Percentiles rank a stretch among this genome's conserved stretches.
Evolutionary conservation across 1,140 invertebrate genomes (phyloP).

Genomic region (Pseudachorutes palmiensis): DNA sequence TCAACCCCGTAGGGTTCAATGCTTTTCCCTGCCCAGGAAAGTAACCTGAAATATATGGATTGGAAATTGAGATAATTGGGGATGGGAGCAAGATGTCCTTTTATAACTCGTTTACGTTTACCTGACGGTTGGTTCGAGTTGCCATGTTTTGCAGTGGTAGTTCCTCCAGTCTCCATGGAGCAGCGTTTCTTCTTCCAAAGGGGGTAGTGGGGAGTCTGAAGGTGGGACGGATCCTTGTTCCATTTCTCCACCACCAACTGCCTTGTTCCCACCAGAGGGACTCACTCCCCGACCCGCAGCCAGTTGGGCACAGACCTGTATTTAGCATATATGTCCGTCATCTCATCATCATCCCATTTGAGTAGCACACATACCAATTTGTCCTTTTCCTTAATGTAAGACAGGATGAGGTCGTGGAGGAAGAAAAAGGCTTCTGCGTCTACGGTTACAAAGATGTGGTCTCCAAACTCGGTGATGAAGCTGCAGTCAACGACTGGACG

Average conservation of each 20-base stretch:
- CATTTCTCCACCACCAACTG: too few species aligned
- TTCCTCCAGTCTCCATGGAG: conserved; percentile 78
- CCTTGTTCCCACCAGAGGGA: too few species aligned
- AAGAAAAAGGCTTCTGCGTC: conserved; percentile 97
- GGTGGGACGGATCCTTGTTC: too few species aligned
- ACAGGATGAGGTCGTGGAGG: conserved; percentile 90
- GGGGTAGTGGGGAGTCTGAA: conserved; percentile 1
- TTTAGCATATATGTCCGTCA: neutral
- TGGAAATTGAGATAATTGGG: neutral
- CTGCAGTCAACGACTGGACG: conserved; percentile 89
- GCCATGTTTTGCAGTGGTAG: conserved; percentile 94
- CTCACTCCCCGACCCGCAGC: conserved; percentile 35
- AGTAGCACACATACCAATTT: conserved; percentile 56
- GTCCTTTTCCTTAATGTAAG: conserved; percentile 88
- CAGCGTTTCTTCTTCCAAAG: conserved; percentile 16
- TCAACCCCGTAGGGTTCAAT: conserved; percentile 96
- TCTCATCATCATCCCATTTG: neutral
- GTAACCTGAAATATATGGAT: conserved; percentile 51
- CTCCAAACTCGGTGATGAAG: conserved; percentile 96
- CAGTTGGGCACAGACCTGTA: conserved; percentile 34
- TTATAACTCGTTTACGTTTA: conserved; percentile 43
- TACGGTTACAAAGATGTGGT: conserved; percentile 95
- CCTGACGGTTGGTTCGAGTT: conserved; percentile 92
- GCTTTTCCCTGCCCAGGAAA: conserved; percentile 91
- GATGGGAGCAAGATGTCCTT: too few species aligned